Conservation (phyloP, 2,797 vertebrate species). For the Spea hammondii region DNA sequence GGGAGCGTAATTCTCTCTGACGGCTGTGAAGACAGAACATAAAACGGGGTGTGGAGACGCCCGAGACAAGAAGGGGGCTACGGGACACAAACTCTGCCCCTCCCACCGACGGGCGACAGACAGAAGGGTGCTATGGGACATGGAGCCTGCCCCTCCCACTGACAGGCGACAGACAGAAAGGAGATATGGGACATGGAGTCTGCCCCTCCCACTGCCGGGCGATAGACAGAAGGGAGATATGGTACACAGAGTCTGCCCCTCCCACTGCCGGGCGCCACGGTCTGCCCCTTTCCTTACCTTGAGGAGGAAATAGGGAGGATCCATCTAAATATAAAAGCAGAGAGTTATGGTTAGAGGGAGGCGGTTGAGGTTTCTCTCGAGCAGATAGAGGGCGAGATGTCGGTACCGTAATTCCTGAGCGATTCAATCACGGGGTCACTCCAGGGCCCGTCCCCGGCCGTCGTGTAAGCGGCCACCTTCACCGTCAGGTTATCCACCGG, state of each 20-base stretch:
- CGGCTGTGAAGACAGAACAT: constrained; percentile 29
- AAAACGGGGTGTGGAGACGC: too few relatives aligned
- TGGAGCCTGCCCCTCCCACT: background rate
- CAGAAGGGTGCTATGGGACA: background rate
- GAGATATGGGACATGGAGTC: background rate
- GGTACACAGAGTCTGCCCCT: too few relatives aligned
- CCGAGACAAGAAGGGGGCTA: too few relatives aligned
- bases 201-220: too few relatives aligned
- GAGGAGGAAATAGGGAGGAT: constrained; percentile 54
- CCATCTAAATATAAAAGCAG: constrained; percentile 17
- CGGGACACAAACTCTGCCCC: background rate
- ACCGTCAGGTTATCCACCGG: constrained; percentile 77
- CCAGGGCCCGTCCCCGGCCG: constrained; percentile 81
- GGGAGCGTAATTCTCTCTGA: constrained; percentile 56
- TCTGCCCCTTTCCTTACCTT: constrained; percentile 59
- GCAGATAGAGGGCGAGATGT: background rate
- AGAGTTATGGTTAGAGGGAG: background rate
- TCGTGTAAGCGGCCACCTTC: constrained; percentile 79
- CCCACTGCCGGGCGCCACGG: background rate
- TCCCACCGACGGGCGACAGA: background rate
- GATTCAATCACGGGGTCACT: constrained; percentile 68
- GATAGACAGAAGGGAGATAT: too few relatives aligned
- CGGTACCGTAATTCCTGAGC: constrained; percentile 48
- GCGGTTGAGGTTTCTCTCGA: background rate
- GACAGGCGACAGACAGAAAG: background rate